These are phyloP conservation scores for Aphelenchoides fujianensis DNA, from an alignment of 1,140 invertebrate genomes.

Conservation along the genomic window DNA sequence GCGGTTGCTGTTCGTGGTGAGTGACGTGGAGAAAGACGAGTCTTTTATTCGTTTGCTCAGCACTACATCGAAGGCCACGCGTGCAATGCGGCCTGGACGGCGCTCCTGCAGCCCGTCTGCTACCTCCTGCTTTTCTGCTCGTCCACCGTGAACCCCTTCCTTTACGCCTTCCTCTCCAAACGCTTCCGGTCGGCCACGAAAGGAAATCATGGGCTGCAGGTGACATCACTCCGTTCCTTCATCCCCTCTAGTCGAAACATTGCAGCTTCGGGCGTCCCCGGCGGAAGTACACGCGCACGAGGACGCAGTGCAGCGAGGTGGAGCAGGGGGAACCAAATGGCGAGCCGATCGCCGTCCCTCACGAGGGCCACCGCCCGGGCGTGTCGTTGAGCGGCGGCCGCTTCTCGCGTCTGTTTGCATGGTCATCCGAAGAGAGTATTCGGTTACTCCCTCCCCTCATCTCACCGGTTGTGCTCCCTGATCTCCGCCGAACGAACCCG, in stretches of 20 bases:
- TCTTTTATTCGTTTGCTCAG: conserved; percentile 41
- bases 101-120: conserved; percentile 53
- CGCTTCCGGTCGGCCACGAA: conserved; percentile 52
- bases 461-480: too few species aligned
- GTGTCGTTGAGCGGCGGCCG: too few species aligned
- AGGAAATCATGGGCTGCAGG: conserved; percentile 50
- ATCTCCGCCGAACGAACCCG: too few species aligned
- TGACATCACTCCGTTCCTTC: neutral
- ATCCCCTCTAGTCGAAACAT: conserved; percentile 20
- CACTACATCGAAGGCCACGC: conserved; percentile 36
- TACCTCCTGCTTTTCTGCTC: conserved; percentile 55
- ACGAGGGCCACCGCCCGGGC: neutral
- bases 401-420: too few species aligned
- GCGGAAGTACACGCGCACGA: conserved; percentile 41
- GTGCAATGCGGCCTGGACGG: conserved; percentile 42
- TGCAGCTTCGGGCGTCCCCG: conserved; percentile 15
- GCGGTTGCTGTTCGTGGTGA: conserved; percentile 50
- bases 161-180: conserved; percentile 59
- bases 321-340: neutral
- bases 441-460: too few species aligned
- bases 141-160: conserved; percentile 54
- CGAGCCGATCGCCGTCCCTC: neutral
- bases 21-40: too few species aligned
- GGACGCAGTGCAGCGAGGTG: conserved; percentile 42
- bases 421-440: too few species aligned